Base-by-base conservation (phyloP, 2,797 vertebrate species). In the Labroides dimidiatus region DNA sequence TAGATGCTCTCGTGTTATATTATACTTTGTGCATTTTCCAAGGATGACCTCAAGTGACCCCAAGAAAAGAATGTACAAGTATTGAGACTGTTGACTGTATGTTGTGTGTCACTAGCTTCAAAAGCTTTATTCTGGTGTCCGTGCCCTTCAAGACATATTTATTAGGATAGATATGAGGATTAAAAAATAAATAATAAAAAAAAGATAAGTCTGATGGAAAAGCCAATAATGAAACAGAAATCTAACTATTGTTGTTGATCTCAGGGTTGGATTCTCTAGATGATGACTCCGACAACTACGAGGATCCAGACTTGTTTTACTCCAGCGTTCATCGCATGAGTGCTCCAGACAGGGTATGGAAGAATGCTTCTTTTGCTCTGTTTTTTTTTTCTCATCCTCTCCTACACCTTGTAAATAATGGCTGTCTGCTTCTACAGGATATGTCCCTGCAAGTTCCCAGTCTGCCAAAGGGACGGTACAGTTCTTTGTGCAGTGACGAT, bases 401-500 rank as follows among this genome's bases (percentile, higher is more conserved):
- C 1, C 16, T 44, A 12, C 27, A 20, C 21, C 23, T 2, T 57
- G 20, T 85, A 68, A 89, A 30, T 84, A 69, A 82, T 49, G 2
- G 12, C 20, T 60, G 16, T 87, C 20, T 89, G 54, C 6, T 88
- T 78, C 64, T 57, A 55, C 48, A 94, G 93, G 91, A 86, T 39
- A 82, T 81, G 78, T 84, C 87, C 47, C 76, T 91, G 77, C 75
- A 80, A 11, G 80, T 93, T 41, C 89, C 92, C 0, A 2, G 16
- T 24, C 1, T 0, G 20, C 1, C 1, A 2, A 88, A 81, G 39
- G 17, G 27, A 19, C 78, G 77, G 0, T 71, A 45, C 75, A 90
- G 33, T 73, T 93, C 92, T 57, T 56, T 94, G 59, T 94, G 66
- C 83, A 95, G 94, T 4, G 94, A 95, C 0, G 94, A 95, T 16